These are phyloP conservation scores for Margarornis squamiger DNA, from an alignment of 2,797 vertebrate species.

Conservation along the genomic window DNA sequence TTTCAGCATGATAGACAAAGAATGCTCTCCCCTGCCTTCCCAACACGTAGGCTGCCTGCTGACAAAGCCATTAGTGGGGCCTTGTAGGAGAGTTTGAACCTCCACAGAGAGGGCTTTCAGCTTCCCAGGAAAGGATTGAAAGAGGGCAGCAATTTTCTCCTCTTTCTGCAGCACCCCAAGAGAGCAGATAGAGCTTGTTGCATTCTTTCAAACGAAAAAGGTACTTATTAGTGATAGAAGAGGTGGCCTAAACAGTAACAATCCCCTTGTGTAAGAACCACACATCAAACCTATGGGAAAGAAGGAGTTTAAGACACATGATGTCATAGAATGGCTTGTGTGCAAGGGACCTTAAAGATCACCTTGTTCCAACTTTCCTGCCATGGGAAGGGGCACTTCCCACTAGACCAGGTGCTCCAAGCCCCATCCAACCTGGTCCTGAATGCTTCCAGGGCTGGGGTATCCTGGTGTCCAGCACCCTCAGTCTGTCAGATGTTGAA, in stretches of 20 bases:
- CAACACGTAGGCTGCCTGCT: conserved; percentile 43
- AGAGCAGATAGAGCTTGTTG: background rate
- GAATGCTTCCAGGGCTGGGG: background rate
- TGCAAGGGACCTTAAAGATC: background rate
- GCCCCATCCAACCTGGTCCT: fast-evolving
- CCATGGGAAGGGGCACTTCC: background rate
- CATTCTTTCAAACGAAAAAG: background rate
- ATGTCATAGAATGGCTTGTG: background rate
- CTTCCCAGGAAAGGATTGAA: background rate
- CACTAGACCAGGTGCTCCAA: background rate
- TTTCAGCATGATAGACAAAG: background rate
- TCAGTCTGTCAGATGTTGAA: fast-evolving
- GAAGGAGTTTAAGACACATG: background rate
- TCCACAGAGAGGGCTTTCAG: background rate
- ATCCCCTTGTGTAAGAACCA: background rate
- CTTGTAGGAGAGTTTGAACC: background rate
- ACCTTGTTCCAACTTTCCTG: background rate
- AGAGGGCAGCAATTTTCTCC: background rate
- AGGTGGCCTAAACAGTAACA: background rate
- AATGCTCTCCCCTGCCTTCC: background rate
- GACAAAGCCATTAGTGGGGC: conserved; percentile 38
- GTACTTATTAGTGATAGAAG: background rate
- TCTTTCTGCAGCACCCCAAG: background rate
- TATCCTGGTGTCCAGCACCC: background rate
- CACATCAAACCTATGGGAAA: background rate